Evolutionary conservation across 2,888 invertebrate genomes (phyloP).

Genomic region (Orthosia incerta): DNA sequence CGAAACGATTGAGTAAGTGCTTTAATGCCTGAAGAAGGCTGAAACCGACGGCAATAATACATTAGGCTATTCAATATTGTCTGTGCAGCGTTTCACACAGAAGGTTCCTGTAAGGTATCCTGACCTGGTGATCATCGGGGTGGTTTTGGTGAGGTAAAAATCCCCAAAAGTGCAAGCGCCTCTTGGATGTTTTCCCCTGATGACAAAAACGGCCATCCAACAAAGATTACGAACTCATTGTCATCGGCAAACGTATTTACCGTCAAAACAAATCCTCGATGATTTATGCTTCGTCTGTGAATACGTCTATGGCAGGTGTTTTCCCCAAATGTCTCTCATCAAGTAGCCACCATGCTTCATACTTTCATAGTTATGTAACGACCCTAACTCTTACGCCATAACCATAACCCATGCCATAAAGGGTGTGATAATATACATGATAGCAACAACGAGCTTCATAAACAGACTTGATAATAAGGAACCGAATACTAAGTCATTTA

Average conservation of each 20-base stretch:
- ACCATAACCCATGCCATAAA: constrained; percentile 22
- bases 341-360: neutral
- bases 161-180: no score
- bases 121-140: no score
- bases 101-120: no score
- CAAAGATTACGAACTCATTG: neutral
- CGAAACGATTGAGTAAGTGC: no score
- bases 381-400: constrained; percentile 20
- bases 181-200: no score
- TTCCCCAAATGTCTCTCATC: no score
- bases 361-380: constrained; percentile 28
- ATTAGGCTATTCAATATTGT: neutral
- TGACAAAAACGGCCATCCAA: neutral
- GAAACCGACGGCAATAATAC: neutral
- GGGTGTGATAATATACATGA: constrained; percentile 19
- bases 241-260: neutral
- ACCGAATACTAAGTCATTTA: constrained; percentile 46
- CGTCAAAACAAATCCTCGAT: neutral
- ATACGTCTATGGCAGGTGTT: neutral
- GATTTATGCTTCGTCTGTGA: neutral
- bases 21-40: no score
- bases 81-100: no score
- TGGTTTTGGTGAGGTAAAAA: no score
- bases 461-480: constrained; percentile 29
- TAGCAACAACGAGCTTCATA: constrained; percentile 39